phyloP scores from a whole-genome alignment of 2,888 invertebrate species.

The Philaethria dido region DNA sequence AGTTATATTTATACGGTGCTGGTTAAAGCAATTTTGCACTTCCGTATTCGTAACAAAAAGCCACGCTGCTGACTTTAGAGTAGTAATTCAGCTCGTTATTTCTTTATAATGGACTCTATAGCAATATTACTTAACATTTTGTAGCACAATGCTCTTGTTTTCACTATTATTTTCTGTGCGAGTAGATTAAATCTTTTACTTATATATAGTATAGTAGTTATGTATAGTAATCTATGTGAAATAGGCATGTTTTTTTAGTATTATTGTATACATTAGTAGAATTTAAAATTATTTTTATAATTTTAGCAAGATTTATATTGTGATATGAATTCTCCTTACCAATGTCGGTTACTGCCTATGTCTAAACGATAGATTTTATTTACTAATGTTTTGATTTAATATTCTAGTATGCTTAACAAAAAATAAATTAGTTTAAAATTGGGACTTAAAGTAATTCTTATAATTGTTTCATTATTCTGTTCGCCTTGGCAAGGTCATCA shows the following conservation, averaged over 20 bases:
- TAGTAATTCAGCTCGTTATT: constrained; percentile 48
- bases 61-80: constrained; percentile 46
- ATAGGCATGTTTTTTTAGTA: background rate
- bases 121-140: constrained; percentile 48
- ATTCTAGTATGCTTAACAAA: no score
- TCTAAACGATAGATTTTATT: no score
- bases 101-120: constrained; percentile 50
- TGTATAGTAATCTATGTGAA: background rate
- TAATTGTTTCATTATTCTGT: no score
- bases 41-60: constrained; percentile 55
- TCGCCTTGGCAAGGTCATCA: no score
- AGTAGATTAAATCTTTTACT: constrained; percentile 14
- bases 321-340: background rate
- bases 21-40: constrained; percentile 50
- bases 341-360: no score
- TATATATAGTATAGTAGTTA: background rate
- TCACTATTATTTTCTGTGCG: constrained; percentile 30
- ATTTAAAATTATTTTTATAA: background rate
- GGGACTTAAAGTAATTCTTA: no score
- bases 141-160: constrained; percentile 40
- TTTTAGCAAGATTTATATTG: background rate
- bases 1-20: constrained; percentile 46
- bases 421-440: no score
- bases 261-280: background rate
- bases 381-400: no score